Evolutionary conservation across 2,113 vertebrate species (phyloP), one percentile per base, ranked within the genome.

Genomic region (Carollia perspicillata): DNA sequence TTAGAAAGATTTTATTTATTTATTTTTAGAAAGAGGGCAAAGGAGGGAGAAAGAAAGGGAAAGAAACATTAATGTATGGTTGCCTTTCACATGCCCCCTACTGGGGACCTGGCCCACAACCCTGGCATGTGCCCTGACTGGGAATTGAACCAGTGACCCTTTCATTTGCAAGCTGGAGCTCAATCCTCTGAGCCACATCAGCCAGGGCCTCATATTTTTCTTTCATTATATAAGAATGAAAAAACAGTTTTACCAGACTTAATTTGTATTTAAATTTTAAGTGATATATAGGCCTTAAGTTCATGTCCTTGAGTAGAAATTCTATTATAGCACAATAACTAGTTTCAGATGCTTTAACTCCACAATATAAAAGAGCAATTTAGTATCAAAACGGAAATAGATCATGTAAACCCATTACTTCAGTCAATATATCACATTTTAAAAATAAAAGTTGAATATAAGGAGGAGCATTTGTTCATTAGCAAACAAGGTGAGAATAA

Each of bases 231-330:
- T 58, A 72, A 93, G 20, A 42, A 90, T n/a, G 9, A 78, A 94
- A 85, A 80, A 66, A 40, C 23, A 83, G 49, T 68, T 75, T 60
- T 72, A 78, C 8, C 12, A 94, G 22, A 78, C 35, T 95, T 88
- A 68, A 68, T 66, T 88, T 72, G 83, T 79, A 78, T 60, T 93
- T 42, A 71, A 80, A 92, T 58, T 78, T 72, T 86, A 84, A 87
- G 77, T 42, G 6, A 79, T 4, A 37, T 3, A 22, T n/a, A 90
- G 69, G 22, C 87, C 22, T 83, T 83, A 83, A 93, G 84, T 53
- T 88, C 26, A 84, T 51, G 30, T 51, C 20, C 33, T 86, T 81
- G 16, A 80, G 68, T 47, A 69, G 51, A 94, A 84, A 75, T 77
- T 87, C 17, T 92, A 51, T 71, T 35, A 81, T 37, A 92, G 78